These are phyloP conservation scores for Holotrichia oblita DNA, from an alignment of 1,140 invertebrate species.

Conservation along the genomic window DNA sequence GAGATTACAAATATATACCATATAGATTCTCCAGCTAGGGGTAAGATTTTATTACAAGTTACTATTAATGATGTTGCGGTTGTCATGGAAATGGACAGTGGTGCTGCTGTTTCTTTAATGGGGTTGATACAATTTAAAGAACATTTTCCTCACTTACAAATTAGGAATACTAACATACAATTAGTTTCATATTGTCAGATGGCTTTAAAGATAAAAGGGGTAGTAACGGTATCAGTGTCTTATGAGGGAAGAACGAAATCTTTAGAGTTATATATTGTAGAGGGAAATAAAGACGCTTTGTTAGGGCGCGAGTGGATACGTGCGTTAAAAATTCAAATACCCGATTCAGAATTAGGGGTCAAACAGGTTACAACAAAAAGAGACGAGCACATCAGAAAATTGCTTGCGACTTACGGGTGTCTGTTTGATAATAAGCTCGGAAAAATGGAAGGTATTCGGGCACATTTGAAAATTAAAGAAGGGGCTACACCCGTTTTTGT, in stretches of 20 bases:
- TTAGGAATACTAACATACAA: not conserved
- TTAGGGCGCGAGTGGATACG: conserved; percentile 28
- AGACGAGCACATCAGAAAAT: not conserved
- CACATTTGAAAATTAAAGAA: conserved; percentile 23
- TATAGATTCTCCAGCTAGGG: not conserved
- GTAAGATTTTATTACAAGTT: not conserved
- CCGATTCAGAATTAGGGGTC: not conserved
- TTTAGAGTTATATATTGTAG: conserved; percentile 15
- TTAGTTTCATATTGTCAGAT: conserved; percentile 27
- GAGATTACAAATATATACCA: not conserved
- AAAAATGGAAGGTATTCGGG: conserved; percentile 36
- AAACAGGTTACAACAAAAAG: not conserved
- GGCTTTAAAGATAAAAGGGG: conserved; percentile 29
- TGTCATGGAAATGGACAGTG: not conserved
- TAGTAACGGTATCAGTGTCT: not conserved
- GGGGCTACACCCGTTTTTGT: conserved; percentile 34
- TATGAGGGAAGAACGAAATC: not conserved
- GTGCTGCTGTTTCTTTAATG: not conserved
- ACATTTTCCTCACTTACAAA: not conserved
- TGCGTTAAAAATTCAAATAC: not conserved
- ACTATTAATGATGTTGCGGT: not conserved
- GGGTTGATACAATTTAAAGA: not conserved
- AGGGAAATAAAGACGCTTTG: not conserved
- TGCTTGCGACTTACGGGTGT: not conserved
- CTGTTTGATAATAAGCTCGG: conserved; percentile 15